These are phyloP conservation scores for Micrastur ruficollis DNA, from an alignment of 2,797 vertebrate genomes.

Conservation along the genomic window DNA sequence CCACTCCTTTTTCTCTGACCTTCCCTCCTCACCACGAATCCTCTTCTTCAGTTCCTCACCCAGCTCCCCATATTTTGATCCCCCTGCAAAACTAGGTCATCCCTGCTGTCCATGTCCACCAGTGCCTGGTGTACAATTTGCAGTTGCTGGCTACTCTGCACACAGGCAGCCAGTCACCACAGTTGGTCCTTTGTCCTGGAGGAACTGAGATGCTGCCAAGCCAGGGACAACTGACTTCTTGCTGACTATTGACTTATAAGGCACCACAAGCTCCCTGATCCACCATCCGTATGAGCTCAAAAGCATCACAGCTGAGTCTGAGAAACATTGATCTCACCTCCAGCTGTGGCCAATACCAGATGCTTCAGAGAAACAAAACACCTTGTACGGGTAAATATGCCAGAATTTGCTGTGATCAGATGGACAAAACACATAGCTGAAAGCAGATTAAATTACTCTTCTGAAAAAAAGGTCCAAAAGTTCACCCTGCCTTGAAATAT, in stretches of 20 bases:
- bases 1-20: neutral
- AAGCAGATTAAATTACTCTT: neutral
- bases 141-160: neutral
- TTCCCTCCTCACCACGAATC: fast-evolving
- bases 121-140: neutral
- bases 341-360: neutral
- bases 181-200: neutral
- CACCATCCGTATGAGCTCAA: neutral
- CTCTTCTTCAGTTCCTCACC: neutral
- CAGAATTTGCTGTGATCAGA: neutral
- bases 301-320: neutral
- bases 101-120: neutral
- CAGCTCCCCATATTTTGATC: neutral
- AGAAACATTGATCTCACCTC: slow-evolving; percentile 23
- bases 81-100: neutral
- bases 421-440: neutral
- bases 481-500: neutral
- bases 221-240: neutral
- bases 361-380: neutral
- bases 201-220: neutral
- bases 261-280: neutral
- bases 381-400: neutral
- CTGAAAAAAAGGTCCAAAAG: neutral
- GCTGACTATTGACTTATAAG: neutral
- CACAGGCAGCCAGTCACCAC: neutral